phyloP scores from a whole-genome alignment of 2,113 vertebrate genomes.

The Tragulus kanchil region DNA sequence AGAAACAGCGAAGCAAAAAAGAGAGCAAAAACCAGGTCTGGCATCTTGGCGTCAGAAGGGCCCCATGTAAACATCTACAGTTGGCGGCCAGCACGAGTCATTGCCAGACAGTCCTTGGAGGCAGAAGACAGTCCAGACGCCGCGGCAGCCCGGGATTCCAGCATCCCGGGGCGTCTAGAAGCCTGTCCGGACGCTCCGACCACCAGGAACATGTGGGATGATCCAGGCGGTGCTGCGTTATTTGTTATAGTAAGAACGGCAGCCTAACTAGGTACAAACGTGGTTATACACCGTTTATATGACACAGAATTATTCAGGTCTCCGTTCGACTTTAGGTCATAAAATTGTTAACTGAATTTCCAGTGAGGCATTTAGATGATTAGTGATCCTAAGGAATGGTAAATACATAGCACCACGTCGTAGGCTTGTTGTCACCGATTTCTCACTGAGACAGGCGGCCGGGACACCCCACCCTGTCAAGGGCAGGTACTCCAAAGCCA shows the following conservation, averaged over 20 bases:
- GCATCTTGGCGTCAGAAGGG: slow-evolving; percentile 89
- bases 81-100: slow-evolving; percentile 87
- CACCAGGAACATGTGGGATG: slow-evolving; percentile 47
- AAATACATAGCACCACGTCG: slow-evolving; percentile 92
- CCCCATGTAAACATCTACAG: slow-evolving; percentile 84
- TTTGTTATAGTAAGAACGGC: slow-evolving; percentile 81
- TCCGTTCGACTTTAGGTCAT: slow-evolving; percentile 83
- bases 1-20: slow-evolving; percentile 85
- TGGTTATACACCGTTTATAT: slow-evolving; percentile 88
- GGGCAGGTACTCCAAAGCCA: slow-evolving; percentile 55
- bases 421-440: slow-evolving; percentile 81
- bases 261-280: slow-evolving; percentile 88
- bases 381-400: slow-evolving; percentile 90
- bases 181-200: slow-evolving; percentile 80
- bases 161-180: slow-evolving; percentile 65
- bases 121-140: slow-evolving; percentile 79
- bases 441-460: slow-evolving; percentile 30
- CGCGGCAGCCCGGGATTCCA: neutral
- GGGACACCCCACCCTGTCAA: slow-evolving; percentile 34
- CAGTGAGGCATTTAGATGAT: slow-evolving; percentile 90
- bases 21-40: slow-evolving; percentile 79
- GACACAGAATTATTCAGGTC: slow-evolving; percentile 88
- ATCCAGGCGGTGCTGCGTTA: slow-evolving; percentile 85
- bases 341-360: slow-evolving; percentile 88
- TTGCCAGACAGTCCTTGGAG: slow-evolving; percentile 88